A percentile compares a stretch with the other conserved stretches of the same genome.
Conservation (phyloP, 2,888 invertebrate genomes). For the Eupsilia transversa region DNA sequence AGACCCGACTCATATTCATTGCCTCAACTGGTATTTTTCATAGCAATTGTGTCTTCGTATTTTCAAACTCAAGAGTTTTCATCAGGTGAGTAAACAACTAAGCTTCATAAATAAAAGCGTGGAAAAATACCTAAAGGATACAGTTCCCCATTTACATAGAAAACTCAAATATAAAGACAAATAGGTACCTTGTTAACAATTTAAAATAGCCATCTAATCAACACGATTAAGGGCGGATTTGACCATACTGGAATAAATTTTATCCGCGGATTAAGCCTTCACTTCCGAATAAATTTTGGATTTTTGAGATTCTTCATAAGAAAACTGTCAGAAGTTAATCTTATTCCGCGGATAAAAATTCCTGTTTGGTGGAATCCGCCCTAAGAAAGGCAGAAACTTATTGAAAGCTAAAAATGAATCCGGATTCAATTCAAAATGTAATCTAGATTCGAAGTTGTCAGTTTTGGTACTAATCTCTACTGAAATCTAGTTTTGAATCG, state of each 20-base stretch:
- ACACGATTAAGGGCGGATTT: no score
- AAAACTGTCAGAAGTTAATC: no score
- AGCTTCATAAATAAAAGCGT: neutral
- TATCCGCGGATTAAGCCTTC: no score
- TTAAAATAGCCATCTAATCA: neutral
- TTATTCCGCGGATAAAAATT: no score
- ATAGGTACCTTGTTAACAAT: neutral
- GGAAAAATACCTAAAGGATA: neutral
- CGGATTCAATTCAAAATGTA: neutral
- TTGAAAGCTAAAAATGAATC: neutral
- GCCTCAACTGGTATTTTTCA: neutral
- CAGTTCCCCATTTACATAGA: no score
- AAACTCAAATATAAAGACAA: neutral
- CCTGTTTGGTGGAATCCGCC: no score
- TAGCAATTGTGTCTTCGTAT: neutral
- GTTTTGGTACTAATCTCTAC: neutral
- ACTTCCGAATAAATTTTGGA: no score
- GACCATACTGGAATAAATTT: no score
- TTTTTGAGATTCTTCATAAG: no score
- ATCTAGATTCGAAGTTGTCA: neutral
- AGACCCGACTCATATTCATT: neutral
- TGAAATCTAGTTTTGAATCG: neutral
- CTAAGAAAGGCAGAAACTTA: neutral
- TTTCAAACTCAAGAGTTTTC: neutral
- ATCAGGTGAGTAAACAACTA: neutral